These are phyloP conservation scores for Ranitomeya variabilis DNA, from an alignment of 2,113 vertebrate genomes.

Conservation along the genomic window DNA sequence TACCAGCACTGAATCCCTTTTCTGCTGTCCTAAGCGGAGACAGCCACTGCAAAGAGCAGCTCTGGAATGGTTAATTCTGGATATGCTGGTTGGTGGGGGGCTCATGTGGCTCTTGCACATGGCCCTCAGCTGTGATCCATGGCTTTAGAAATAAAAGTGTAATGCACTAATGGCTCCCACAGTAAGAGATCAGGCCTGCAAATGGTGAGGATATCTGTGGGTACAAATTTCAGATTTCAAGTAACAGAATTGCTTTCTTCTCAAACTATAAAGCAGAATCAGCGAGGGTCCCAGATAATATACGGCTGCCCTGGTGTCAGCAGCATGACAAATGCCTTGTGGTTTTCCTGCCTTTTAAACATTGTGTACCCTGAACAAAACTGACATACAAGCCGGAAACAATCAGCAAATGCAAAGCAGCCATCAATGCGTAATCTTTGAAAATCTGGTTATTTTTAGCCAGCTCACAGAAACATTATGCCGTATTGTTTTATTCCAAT, in stretches of 20 bases:
- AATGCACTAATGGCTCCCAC: neutral
- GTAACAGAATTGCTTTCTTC: neutral
- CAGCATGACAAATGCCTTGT: constrained; percentile 20
- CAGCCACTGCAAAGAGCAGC: too few relatives aligned
- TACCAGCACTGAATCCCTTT: too few relatives aligned
- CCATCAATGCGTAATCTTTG: constrained; percentile 27
- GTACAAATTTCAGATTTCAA: too few relatives aligned
- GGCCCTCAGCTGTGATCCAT: too few relatives aligned
- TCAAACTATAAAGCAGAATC: too few relatives aligned
- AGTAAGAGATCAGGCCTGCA: neutral
- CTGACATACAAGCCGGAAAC: constrained; percentile 31
- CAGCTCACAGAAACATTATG: constrained; percentile 17
- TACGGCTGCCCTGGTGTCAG: constrained; percentile 16
- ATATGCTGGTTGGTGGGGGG: too few relatives aligned
- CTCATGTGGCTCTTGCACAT: too few relatives aligned
- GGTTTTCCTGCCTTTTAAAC: constrained; percentile 49
- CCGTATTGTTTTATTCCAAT: constrained; percentile 2
- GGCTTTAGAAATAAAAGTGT: neutral
- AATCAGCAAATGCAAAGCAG: constrained; percentile 42
- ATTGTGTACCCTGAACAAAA: constrained; percentile 32
- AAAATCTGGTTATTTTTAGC: constrained; percentile 49
- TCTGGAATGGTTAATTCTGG: too few relatives aligned
- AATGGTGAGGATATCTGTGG: too few relatives aligned
- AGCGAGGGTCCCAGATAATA: constrained; percentile 16
- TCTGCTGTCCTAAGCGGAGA: too few relatives aligned